phyloP scores from a whole-genome alignment of 2,113 vertebrate species.

The Aythya baeri region DNA sequence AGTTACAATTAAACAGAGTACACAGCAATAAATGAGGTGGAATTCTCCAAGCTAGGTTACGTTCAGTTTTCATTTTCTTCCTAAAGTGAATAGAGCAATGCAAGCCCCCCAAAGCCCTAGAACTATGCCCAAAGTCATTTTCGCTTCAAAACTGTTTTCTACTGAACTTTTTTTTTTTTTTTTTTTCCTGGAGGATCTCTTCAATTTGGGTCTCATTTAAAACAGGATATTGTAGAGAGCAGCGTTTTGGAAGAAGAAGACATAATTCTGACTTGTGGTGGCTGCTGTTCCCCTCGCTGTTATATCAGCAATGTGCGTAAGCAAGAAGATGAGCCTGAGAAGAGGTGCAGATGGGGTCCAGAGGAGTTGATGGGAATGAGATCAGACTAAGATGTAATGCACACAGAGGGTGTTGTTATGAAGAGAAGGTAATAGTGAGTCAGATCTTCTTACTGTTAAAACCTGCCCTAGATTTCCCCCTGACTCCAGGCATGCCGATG shows the following conservation, averaged over 20 bases:
- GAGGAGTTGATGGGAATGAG: not conserved
- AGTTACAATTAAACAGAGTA: slow-evolving; percentile 39
- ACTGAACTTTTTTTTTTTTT: not conserved
- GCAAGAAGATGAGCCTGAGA: not conserved
- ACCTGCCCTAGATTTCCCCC: not conserved
- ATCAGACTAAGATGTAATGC: not conserved
- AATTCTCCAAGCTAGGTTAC: slow-evolving; percentile 57
- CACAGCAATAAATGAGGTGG: not conserved
- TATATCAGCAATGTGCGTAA: not conserved
- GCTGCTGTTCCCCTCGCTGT: not conserved
- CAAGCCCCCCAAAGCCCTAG: not conserved
- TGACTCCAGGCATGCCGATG: not conserved
- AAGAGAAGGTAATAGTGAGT: not conserved
- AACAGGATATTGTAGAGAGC: not conserved
- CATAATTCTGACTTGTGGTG: not conserved
- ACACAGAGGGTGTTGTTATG: not conserved
- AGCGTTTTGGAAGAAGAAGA: not conserved
- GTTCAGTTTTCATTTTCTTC: not conserved
- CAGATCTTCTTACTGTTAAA: not conserved
- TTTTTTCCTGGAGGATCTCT: not conserved
- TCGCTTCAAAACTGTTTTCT: not conserved
- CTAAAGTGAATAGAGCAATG: not conserved
- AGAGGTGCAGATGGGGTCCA: not conserved
- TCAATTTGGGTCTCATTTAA: not conserved
- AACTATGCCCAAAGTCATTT: not conserved